phyloP scores from a whole-genome alignment of 2,888 invertebrate species.

The Thereva nobilitata region DNA sequence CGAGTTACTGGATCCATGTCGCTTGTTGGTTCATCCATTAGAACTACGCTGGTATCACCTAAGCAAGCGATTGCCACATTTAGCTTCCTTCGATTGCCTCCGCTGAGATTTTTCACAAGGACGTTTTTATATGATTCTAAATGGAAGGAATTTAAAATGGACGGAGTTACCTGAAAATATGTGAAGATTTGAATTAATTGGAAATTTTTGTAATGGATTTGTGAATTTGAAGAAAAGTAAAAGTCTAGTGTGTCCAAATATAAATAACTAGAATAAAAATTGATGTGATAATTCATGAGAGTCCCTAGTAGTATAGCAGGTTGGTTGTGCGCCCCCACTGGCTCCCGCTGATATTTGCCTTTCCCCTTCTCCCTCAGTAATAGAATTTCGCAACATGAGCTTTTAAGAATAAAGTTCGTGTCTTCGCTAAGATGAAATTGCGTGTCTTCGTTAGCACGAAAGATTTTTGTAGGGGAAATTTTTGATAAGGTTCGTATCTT shows the following conservation, averaged over 20 bases:
- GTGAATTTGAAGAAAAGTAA: neutral
- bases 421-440: no score
- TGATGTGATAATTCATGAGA: no score
- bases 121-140: conserved; percentile 54
- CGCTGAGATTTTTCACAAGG: conserved; percentile 56
- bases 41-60: conserved; percentile 70
- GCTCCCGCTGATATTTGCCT: no score
- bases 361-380: no score
- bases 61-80: conserved; percentile 77
- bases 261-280: no score
- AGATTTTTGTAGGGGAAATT: no score
- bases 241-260: neutral
- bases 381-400: no score
- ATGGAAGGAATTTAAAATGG: conserved; percentile 53
- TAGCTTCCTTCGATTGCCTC: conserved; percentile 78
- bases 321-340: no score
- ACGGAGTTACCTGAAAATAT: conserved; percentile 47
- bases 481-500: no score
- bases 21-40: conserved; percentile 77
- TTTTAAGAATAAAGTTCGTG: no score
- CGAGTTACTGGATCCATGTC: conserved; percentile 69
- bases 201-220: conserved; percentile 15
- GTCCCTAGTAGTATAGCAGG: no score
- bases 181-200: neutral
- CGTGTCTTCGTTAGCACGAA: no score